Conservation (phyloP, 2,797 vertebrate species). For the Argentina silus region DNA sequence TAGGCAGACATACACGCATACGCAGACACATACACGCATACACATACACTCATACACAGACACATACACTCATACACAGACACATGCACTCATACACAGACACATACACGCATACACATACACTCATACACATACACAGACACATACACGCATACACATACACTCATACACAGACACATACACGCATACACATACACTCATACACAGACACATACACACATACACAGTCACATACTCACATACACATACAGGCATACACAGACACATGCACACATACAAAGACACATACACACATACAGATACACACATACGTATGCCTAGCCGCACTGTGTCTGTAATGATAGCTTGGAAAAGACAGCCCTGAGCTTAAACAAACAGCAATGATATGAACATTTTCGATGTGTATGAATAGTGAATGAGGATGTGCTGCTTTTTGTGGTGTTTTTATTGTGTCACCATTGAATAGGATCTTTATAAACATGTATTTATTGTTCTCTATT, state of each 20-base stretch:
- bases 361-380: constrained; percentile 48
- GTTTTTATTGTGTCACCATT: constrained; percentile 37
- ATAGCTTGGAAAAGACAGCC: constrained; percentile 37
- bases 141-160: no score
- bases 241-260: no score
- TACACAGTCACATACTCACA: no score
- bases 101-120: constrained; percentile 2
- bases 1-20: no score
- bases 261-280: no score
- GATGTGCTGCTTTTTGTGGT: constrained; percentile 36
- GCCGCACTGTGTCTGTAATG: constrained; percentile 39
- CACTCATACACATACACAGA: no score
- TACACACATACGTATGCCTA: constrained; percentile 28
- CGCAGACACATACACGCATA: no score
- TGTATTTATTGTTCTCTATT: constrained; percentile 10
- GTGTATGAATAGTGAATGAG: constrained; percentile 45
- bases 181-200: constrained; percentile 15
- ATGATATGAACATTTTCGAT: constrained; percentile 23
- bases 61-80: no score
- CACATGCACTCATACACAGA: constrained; percentile 12
- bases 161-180: no score
- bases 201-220: neutral
- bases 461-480: constrained; percentile 30
- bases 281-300: no score
- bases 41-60: no score